These are phyloP conservation scores for Apostichopus leukothele DNA, from an alignment of 53 echinoderm and acorn worm genomes.

Conservation along the genomic window DNA sequence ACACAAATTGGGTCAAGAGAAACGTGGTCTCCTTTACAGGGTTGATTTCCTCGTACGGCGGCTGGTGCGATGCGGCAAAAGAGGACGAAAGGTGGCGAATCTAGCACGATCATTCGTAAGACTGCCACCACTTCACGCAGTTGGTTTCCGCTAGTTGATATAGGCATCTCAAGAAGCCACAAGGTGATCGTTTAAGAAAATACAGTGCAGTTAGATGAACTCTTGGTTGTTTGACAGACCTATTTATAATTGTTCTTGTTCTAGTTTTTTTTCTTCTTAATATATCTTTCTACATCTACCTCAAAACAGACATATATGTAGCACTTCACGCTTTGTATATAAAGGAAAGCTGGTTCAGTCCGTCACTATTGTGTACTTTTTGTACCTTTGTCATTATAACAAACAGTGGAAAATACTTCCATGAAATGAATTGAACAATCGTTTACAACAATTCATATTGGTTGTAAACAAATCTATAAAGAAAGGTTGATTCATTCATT, in stretches of 20 bases:
- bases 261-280: not conserved
- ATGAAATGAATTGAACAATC: not conserved
- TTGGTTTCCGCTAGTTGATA: conserved; percentile 20
- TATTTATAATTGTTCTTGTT: conserved; percentile 12
- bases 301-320: not conserved
- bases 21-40: conserved; percentile 1
- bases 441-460: not conserved
- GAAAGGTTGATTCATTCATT: not conserved
- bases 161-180: conserved; percentile 1
- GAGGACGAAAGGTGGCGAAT: conserved; percentile 4
- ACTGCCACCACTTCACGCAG: conserved; percentile 21
- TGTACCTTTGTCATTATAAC: not conserved
- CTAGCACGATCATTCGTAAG: conserved; percentile 11
- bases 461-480: conserved; percentile 24
- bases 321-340: conserved; percentile 2
- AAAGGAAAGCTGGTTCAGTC: conserved; percentile 6
- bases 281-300: not conserved
- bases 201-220: not conserved
- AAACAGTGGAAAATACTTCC: too few relatives aligned
- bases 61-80: not conserved
- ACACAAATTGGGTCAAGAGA: conserved; percentile 41
- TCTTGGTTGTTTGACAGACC: conserved; percentile 2
- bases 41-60: conserved; percentile 3
- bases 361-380: too few relatives aligned
- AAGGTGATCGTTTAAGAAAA: conserved; percentile 13